These are phyloP conservation scores for Frankliniella intonsa DNA, from an alignment of 2,888 invertebrate species.

Conservation along the genomic window DNA sequence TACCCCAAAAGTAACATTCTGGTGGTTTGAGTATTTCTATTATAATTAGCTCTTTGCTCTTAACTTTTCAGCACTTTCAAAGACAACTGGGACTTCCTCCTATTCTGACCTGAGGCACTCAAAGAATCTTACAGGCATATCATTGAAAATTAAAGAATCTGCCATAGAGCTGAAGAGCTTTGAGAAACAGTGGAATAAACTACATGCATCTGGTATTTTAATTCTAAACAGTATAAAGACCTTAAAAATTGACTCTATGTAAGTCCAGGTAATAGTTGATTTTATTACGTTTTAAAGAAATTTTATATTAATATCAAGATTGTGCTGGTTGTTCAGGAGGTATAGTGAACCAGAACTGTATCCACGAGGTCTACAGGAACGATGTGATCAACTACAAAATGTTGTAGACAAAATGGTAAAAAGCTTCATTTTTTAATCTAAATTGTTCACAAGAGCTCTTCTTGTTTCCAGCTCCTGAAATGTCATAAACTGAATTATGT, in stretches of 20 bases:
- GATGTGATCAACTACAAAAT: conserved; percentile 7
- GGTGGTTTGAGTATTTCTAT: background rate
- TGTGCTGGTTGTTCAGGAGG: background rate
- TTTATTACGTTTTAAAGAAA: background rate
- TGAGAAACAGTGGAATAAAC: background rate
- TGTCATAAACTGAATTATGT: background rate
- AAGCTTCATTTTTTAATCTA: background rate
- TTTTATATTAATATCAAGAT: background rate
- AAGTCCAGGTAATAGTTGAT: background rate
- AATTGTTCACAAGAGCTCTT: background rate
- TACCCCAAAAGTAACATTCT: background rate
- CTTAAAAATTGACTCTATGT: background rate
- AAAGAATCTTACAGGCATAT: background rate
- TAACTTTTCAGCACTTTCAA: too few species aligned
- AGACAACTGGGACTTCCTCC: too few species aligned
- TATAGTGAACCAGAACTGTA: background rate
- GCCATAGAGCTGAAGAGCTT: background rate
- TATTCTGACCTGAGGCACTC: too few species aligned
- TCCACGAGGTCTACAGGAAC: background rate
- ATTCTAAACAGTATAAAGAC: background rate
- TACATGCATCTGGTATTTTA: background rate
- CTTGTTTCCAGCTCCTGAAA: background rate
- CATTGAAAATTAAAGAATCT: background rate
- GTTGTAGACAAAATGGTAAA: background rate
- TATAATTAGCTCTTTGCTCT: too few species aligned